Evolutionary conservation across 2,113 vertebrate genomes (phyloP).

Genomic region (Fregata magnificens): DNA sequence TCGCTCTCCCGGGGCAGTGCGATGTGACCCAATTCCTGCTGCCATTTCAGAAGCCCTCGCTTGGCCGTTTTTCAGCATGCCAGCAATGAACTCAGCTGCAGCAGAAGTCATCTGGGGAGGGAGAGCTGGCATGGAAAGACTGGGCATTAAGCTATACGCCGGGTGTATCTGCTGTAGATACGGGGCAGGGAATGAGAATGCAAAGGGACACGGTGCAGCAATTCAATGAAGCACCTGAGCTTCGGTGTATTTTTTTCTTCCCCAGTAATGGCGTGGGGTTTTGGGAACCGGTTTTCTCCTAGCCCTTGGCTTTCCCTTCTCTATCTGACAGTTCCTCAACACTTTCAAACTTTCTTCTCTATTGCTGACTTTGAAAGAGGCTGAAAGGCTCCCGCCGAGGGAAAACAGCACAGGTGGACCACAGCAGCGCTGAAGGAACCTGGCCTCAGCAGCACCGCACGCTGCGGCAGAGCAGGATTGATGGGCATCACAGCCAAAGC

Average conservation of each 20-base stretch:
- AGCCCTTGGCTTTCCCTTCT: background rate
- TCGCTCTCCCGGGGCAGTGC: slow-evolving; percentile 52
- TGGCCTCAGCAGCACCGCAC: background rate
- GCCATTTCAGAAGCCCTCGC: slow-evolving; percentile 23
- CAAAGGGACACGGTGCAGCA: rapidly evolving
- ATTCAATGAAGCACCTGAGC: background rate
- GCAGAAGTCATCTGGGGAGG: background rate
- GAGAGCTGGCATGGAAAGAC: background rate
- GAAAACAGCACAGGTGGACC: background rate
- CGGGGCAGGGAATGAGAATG: rapidly evolving
- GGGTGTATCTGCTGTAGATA: background rate
- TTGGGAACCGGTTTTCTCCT: background rate
- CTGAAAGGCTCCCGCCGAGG: background rate
- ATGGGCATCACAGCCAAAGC: background rate
- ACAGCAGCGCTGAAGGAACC: background rate
- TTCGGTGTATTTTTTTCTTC: background rate
- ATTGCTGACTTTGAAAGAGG: background rate
- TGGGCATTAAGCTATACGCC: rapidly evolving
- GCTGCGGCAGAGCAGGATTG: background rate
- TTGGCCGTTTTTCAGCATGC: background rate
- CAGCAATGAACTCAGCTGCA: background rate
- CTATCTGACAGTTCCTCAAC: background rate
- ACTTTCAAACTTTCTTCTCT: background rate
- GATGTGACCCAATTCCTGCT: slow-evolving; percentile 52
- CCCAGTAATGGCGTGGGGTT: rapidly evolving